Evolutionary conservation across 2,888 invertebrate genomes (phyloP), one percentile per base, ranked within the genome.

Genomic region (Steinernema scapterisci): DNA sequence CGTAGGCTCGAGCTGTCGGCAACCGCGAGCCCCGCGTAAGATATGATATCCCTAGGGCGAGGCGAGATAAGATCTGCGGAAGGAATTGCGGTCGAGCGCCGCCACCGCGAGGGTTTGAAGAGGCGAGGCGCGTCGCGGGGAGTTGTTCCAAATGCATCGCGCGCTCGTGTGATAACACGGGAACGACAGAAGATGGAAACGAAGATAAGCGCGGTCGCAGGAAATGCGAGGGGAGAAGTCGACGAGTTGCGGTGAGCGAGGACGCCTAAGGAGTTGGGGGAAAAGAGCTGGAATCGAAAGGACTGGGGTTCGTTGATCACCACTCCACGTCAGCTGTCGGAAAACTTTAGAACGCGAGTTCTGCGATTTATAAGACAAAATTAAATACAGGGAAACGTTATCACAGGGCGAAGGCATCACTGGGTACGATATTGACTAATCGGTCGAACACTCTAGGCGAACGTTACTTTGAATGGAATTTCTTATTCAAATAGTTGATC

Each of bases 101-200:
- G 48, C 48, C 19, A 19, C n/a, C 16, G 48, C 16, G 48, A 31
- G 31, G 63, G 31, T 27, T 27, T n/a, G n/a, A n/a, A n/a, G n/a
- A 38, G 38, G 38, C 38, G 38, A 38, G 31, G 63, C 31, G 19
- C n/a, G 48, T 48, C n/a, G 19, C 19, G 48, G 48, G n/a, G 63
- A 63, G 63, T 63, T 63, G 63, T 63, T 38, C 31, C 27, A 63
- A 31, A 27, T 63, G 31, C 19, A 16, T 16, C 48, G 48, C 25
- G 63, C 31, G 63, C 63, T 48, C 63, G 63, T 63, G 63, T 63
- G 63, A 63, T 63, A 63, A 63, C 63, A 63, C 63, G 63, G 27
- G 63, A 48, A 27, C 31, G 63, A 63, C 63, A 63, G 27, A 31
- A 63, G 63, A 63, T 63, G 63, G 63, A 27, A 31, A 31, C 63